Evolutionary conservation across 2,888 invertebrate genomes (phyloP).

Genomic region (Thera obeliscata): DNA sequence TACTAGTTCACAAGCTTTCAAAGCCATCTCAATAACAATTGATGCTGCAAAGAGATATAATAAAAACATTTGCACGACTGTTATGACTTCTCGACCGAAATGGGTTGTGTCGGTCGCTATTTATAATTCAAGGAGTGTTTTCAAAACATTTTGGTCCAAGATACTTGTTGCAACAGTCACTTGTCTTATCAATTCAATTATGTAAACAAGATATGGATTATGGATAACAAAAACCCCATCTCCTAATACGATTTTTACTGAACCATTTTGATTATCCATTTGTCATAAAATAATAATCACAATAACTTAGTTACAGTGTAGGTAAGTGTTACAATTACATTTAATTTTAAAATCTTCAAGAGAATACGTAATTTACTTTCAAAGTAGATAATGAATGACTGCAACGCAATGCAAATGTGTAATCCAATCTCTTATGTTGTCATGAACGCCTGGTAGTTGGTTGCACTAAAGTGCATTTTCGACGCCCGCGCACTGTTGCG

Average conservation of each 20-base stretch:
- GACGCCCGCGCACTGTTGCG: conserved; percentile 41
- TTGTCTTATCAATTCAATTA: conserved; percentile 16
- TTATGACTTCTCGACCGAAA: conserved; percentile 65
- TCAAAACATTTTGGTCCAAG: conserved; percentile 56
- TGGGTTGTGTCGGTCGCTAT: conserved; percentile 52
- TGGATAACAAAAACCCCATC: conserved; percentile 9
- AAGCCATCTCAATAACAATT: conserved; percentile 57
- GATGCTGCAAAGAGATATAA: conserved; percentile 61
- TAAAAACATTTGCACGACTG: conserved; percentile 68
- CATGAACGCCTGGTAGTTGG: conserved; percentile 68
- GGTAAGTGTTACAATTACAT: neutral
- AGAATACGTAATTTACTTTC: neutral
- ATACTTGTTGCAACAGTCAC: conserved; percentile 33
- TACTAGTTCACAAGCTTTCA: conserved; percentile 59
- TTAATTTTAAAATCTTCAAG: neutral
- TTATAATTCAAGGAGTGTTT: conserved; percentile 55
- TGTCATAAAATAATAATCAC: neutral
- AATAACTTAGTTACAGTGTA: too few relatives aligned
- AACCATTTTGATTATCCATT: neutral
- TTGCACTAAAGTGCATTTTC: conserved; percentile 72
- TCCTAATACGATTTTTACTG: neutral
- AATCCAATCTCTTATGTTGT: conserved; percentile 52
- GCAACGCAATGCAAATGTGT: conserved; percentile 47
- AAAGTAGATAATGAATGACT: neutral
- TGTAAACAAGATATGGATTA: conserved; percentile 15